Evolutionary conservation across 2,113 vertebrate species (phyloP).

Genomic region (Urocolius indicus): DNA sequence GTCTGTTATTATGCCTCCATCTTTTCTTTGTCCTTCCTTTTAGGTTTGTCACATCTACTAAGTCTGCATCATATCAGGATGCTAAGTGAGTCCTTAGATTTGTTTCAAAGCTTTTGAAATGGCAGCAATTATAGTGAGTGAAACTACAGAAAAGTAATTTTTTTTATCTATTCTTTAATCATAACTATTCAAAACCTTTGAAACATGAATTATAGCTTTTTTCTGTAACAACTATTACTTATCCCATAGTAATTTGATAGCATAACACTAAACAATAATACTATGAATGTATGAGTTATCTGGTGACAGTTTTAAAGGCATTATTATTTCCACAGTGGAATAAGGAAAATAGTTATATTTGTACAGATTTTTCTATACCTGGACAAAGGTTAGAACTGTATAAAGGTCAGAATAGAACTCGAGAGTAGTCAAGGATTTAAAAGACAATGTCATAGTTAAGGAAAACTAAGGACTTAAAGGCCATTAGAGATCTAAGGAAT

Average conservation of each 20-base stretch:
- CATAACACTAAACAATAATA: background rate
- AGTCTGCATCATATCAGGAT: background rate
- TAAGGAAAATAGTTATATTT: background rate
- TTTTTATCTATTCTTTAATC: background rate
- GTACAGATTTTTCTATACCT: background rate
- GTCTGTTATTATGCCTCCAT: background rate
- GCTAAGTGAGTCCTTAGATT: background rate
- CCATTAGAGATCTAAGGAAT: background rate
- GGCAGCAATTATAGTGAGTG: background rate
- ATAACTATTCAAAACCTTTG: constrained; percentile 22
- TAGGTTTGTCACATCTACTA: background rate
- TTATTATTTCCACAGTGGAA: background rate
- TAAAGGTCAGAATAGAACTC: too few relatives aligned
- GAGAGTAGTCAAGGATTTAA: background rate
- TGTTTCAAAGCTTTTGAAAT: constrained; percentile 16
- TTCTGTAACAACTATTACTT: background rate
- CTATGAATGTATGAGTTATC: background rate
- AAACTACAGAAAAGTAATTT: background rate
- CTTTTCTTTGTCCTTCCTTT: background rate
- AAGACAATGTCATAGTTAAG: background rate
- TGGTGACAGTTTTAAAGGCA: background rate
- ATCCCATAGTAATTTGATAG: background rate
- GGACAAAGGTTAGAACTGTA: background rate
- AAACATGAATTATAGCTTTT: constrained; percentile 10
- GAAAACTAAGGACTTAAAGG: background rate